Evolutionary conservation across 1,140 invertebrate genomes (phyloP), one percentile per base, ranked within the genome.

Genomic region (Camponotus pennsylvanicus): DNA sequence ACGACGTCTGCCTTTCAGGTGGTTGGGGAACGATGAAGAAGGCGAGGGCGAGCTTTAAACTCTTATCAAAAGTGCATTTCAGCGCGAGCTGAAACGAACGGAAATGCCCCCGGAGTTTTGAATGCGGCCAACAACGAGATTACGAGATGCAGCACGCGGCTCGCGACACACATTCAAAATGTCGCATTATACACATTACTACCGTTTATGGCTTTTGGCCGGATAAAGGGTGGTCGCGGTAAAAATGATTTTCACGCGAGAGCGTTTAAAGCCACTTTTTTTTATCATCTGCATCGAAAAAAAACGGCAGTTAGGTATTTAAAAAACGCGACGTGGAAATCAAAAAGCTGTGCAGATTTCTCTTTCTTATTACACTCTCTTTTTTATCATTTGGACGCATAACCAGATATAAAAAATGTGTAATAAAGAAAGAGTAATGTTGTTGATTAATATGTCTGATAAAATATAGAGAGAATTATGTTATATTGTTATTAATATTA

Each of bases 61-160:
- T 75, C 55, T 83, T 83, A 83, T 83, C 79, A 83, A 83, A 82
- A 73, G 69, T 75, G 55, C 79, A 83, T 83, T 83, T 83, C 69
- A 63, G 52, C 67, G 64, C 63, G 21, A 52, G 34, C 77, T 52
- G 15, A 52, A 64, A 66, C 59, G 45, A 80, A 69, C 13, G 37
- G 52, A 40, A 59, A 61, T 73, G 79, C 27, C 42, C 49, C 15
- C 18, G 69, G 69, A 61, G 55, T 45, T 83, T 73, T 61, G 69
- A 83, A 73, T 83, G 69, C 52, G n/a, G 52, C 52, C 67, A 40
- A 73, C 79, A 83, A 83, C 69, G 55, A 83, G 69, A 83, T 83
- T 75, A 83, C 79, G 73, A 27, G 27, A 83, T 83, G 79, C 18
- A 61, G 40, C 66, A 61, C 40, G 52, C 27, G 52, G 77, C 78